Conservation (phyloP, 2,888 invertebrate genomes). For the Nomada goodeniana region DNA sequence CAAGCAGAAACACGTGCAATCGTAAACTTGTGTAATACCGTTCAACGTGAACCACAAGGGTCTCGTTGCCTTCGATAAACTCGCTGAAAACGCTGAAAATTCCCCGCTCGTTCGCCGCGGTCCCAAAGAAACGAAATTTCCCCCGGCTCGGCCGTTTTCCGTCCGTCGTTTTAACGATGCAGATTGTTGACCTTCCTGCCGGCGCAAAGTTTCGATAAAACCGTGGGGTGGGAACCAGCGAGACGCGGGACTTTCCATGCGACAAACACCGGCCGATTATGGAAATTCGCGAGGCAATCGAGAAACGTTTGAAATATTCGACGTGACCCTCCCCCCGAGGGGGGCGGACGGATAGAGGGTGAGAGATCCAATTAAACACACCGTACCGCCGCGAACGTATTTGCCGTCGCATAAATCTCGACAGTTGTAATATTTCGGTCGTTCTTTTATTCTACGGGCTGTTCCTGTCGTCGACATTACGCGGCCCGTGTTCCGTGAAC, state of each 20-base stretch:
- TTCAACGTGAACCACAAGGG: neutral
- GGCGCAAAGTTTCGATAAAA: neutral
- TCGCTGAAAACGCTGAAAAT: neutral
- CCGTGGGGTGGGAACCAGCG: neutral
- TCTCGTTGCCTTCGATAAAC: neutral
- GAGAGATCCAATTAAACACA: slow-evolving; percentile 64
- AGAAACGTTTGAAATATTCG: slow-evolving; percentile 35
- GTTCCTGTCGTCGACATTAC: slow-evolving; percentile 61
- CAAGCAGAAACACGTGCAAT: no score
- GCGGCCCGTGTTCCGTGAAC: slow-evolving; percentile 54
- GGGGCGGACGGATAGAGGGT: neutral
- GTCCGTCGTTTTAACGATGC: slow-evolving; percentile 17
- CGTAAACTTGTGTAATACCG: neutral
- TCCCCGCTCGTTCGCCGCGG: neutral
- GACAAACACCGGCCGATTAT: slow-evolving; percentile 30
- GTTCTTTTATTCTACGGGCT: slow-evolving; percentile 33
- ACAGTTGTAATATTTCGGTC: slow-evolving; percentile 69
- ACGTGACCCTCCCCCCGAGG: neutral
- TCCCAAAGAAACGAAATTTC: slow-evolving; percentile 20
- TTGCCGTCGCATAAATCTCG: slow-evolving; percentile 67
- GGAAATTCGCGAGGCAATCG: slow-evolving; percentile 36
- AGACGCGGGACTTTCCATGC: neutral
- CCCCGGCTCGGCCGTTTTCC: neutral
- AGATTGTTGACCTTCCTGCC: slow-evolving; percentile 26
- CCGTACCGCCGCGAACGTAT: slow-evolving; percentile 53